These are phyloP conservation scores for Neoarius graeffei DNA, from an alignment of 2,113 vertebrate genomes.

Conservation along the genomic window DNA sequence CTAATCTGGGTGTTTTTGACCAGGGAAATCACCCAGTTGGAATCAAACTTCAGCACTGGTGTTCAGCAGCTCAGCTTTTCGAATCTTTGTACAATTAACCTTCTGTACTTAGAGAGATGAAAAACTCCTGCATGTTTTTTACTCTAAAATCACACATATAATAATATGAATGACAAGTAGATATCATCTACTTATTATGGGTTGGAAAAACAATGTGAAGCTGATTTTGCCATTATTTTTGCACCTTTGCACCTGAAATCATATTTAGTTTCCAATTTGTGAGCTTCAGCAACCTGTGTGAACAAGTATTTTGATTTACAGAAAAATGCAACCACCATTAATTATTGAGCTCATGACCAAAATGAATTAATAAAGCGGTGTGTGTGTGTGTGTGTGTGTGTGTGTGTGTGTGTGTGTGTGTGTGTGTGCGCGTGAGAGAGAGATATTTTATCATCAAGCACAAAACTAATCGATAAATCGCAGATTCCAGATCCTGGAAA, in stretches of 20 bases:
- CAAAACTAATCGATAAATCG: too few relatives aligned
- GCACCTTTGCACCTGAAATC: background rate
- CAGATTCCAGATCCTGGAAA: too few relatives aligned
- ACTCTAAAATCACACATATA: background rate
- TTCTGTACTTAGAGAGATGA: background rate
- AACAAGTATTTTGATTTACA: background rate
- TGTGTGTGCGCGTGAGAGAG: too few relatives aligned
- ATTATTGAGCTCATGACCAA: slow-evolving; percentile 1
- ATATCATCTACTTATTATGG: background rate
- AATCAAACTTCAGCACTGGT: background rate
- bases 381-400: too few relatives aligned
- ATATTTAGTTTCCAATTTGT: background rate
- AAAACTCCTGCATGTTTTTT: background rate
- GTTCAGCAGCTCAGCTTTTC: background rate
- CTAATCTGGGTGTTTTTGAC: background rate
- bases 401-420: too few relatives aligned
- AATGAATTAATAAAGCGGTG: too few relatives aligned
- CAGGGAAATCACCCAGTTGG: background rate
- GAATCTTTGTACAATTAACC: background rate
- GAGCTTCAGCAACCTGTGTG: background rate
- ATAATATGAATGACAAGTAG: background rate
- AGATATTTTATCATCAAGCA: too few relatives aligned
- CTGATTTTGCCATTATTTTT: background rate
- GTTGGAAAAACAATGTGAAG: background rate
- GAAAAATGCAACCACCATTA: background rate